A percentile compares a stretch with the other conserved stretches of the same genome.
Evolutionary conservation across 1,140 invertebrate species (phyloP).

Genomic region (Odontomachus brunneus): DNA sequence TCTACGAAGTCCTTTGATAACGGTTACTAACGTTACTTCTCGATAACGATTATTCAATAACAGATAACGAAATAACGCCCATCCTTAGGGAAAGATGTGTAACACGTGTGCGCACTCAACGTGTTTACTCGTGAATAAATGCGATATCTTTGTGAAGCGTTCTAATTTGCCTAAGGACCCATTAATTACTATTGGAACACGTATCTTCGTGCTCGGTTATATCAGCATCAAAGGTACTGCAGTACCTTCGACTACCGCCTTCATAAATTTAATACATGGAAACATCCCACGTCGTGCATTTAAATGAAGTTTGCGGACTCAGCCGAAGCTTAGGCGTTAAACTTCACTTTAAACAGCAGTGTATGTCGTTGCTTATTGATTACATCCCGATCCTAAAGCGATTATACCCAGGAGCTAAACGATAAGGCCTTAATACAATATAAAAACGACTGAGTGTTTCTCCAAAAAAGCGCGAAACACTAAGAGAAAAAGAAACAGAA

Average conservation of each 20-base stretch:
- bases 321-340: neutral
- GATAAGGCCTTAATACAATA: neutral
- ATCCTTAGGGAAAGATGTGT: too few species aligned
- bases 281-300: neutral
- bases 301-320: neutral
- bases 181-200: neutral
- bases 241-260: neutral
- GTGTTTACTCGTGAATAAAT: too few species aligned
- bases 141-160: too few species aligned
- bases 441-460: neutral
- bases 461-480: neutral
- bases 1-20: too few species aligned
- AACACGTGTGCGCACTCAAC: too few species aligned
- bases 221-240: neutral
- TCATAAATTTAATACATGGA: slow-evolving; percentile 7
- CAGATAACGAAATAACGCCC: too few species aligned
- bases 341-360: neutral
- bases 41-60: too few species aligned
- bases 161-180: too few species aligned
- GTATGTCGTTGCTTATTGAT: neutral
- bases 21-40: too few species aligned
- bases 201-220: neutral
- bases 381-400: neutral
- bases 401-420: neutral
- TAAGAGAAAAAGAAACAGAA: too few species aligned